Evolutionary conservation across 2,113 vertebrate genomes (phyloP).

Genomic region (Pituophis catenifer): DNA sequence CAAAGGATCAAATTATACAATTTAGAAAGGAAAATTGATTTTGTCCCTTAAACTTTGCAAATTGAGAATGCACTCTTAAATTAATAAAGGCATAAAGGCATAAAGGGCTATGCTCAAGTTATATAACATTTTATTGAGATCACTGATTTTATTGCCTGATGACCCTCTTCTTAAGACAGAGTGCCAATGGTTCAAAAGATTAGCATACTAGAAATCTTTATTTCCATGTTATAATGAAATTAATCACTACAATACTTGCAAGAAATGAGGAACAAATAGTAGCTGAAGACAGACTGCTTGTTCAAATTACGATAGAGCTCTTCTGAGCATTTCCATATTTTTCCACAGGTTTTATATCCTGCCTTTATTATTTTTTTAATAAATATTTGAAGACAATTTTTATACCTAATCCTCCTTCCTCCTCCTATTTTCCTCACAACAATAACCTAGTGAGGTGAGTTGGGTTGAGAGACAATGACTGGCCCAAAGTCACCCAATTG

Average conservation of each 20-base stretch:
- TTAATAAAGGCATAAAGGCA: background rate
- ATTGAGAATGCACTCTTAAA: background rate
- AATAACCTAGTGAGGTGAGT: background rate
- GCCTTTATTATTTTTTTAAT: background rate
- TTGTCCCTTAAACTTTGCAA: background rate
- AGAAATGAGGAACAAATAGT: background rate
- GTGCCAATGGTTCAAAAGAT: background rate
- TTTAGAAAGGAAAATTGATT: background rate
- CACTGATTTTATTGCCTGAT: background rate
- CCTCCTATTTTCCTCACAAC: background rate
- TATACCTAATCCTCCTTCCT: background rate
- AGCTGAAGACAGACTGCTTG: background rate
- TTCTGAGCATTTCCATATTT: background rate
- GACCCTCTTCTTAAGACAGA: background rate
- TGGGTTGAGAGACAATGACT: background rate
- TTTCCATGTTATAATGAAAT: background rate
- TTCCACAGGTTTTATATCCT: background rate
- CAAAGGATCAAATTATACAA: background rate
- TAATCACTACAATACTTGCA: background rate
- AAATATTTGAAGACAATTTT: background rate
- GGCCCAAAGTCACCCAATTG: background rate
- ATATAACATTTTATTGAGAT: background rate
- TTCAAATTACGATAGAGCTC: background rate
- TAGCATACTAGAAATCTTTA: background rate
- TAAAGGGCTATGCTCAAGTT: background rate